Percentiles rank a stretch among this genome's conserved stretches.
phyloP scores from a whole-genome alignment of 1,140 invertebrate species.

The Hyles vespertilio region DNA sequence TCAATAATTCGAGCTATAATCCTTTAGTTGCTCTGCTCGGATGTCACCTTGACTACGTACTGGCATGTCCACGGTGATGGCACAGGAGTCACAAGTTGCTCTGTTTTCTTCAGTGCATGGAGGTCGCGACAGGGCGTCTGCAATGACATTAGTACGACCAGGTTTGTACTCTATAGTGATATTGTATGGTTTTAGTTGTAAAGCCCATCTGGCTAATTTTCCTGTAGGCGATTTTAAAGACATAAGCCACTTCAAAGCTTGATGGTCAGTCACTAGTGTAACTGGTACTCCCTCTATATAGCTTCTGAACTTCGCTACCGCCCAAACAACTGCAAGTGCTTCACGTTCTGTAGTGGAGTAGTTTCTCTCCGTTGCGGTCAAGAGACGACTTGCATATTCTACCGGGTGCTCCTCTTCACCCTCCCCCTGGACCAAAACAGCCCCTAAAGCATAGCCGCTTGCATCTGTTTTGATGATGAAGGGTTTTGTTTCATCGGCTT shows the following conservation, averaged over 20 bases:
- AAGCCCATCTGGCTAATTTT: constrained; percentile 63
- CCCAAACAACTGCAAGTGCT: constrained; percentile 70
- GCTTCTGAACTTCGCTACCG: constrained; percentile 54
- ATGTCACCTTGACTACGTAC: constrained; percentile 15
- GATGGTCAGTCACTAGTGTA: constrained; percentile 59
- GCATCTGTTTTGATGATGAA: too few relatives aligned
- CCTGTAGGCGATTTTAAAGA: constrained; percentile 56
- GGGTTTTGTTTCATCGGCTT: too few relatives aligned
- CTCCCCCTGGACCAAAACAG: constrained; percentile 1
- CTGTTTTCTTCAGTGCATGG: constrained; percentile 9
- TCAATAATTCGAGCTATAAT: constrained; percentile 34
- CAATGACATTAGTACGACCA: constrained; percentile 38
- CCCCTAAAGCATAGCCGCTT: too few relatives aligned
- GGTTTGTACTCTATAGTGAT: constrained; percentile 36
- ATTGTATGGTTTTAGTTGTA: constrained; percentile 61
- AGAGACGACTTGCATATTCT: constrained; percentile 25
- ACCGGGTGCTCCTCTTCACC: neutral
- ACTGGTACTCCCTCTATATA: constrained; percentile 48
- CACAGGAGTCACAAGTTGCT: constrained; percentile 23
- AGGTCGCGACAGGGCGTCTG: constrained; percentile 38
- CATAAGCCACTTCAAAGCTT: constrained; percentile 67
- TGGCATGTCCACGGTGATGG: constrained; percentile 28
- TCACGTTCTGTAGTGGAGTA: constrained; percentile 31
- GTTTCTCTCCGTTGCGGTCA: constrained; percentile 62
- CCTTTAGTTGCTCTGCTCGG: constrained; percentile 31